Conservation (phyloP, 35 echinoderm and acorn worm species). For the Diadema setosum region DNA sequence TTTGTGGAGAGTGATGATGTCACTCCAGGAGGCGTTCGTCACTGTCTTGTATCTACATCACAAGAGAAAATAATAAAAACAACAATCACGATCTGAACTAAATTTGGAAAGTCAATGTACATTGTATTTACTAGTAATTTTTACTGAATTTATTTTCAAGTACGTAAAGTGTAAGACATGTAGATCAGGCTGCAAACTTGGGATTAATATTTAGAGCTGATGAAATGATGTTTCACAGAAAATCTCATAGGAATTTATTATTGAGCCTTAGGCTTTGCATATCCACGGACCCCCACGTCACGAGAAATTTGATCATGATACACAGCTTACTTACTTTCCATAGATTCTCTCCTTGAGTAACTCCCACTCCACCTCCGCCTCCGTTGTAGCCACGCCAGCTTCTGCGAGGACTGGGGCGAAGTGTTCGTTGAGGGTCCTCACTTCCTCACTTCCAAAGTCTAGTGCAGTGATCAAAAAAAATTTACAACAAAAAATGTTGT, state of each 20-base stretch:
- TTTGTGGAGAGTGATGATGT: not conserved
- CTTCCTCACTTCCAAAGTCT: not conserved
- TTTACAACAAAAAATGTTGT: not conserved
- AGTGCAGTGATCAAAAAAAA: not conserved
- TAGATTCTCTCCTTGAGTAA: conserved; percentile 26
- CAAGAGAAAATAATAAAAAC: not conserved
- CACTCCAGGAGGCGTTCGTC: not conserved
- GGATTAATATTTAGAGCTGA: not conserved
- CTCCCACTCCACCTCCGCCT: conserved; percentile 9
- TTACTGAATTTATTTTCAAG: no score
- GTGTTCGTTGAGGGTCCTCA: not conserved
- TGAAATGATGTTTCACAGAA: not conserved
- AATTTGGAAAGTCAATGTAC: no score
- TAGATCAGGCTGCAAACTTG: no score
- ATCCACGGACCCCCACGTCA: not conserved
- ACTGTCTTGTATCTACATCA: not conserved
- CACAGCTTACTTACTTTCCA: conserved; percentile 1
- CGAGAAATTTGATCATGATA: not conserved
- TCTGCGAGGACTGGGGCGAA: not conserved
- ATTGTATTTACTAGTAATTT: no score
- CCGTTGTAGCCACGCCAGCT: not conserved
- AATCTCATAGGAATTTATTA: not conserved
- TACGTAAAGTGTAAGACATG: no score
- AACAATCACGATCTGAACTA: not conserved
- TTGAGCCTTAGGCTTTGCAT: not conserved